Evolutionary conservation across 2,888 invertebrate species (phyloP), one percentile per base, ranked within the genome.

Genomic region (Athalia circularis): DNA sequence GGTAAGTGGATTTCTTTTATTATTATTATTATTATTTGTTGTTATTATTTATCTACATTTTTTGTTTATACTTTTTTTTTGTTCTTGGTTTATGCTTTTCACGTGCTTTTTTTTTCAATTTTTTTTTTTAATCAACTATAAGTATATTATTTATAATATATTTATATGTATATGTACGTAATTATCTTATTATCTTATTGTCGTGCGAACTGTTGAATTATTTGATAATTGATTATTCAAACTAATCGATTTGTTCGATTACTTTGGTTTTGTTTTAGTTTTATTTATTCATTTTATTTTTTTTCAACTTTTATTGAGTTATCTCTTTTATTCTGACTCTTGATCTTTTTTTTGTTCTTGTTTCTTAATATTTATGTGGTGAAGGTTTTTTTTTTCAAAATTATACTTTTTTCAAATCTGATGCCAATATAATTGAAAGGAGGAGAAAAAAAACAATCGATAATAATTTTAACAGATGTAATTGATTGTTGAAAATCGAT

Each of bases 151-250:
- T 43, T 45, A n/a, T n/a, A 64, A 45, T 6, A 64, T 64, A 29
- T 64, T 64, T 11, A 64, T 45, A 45, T 64, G 43, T 5, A 8
- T 43, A 11, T 43, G 5, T n/a, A n/a, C n/a, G n/a, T n/a, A n/a
- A n/a, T 45, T n/a, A 64, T 45, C 43, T 45, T 45, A 52, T 52
- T 48, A 15, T 67, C 87, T 90, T 90, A 90, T 90, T 90, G 90
- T 90, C 90, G 90, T 89, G 88, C 89, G 87, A 90, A 90, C 90
- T 87, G 88, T 88, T 86, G 45, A 8, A 65, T 47, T 15, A 50
- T 67, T 47, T 67, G 50, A 47, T 50, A n/a, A 50, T 67, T 15
- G n/a, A 11, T 54, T 54, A 54, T 3, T 8, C n/a, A 29, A n/a
- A 4, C 54, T 54, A 54, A 54, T 54, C n/a, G 3, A 11, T 8